Evolutionary conservation across 2,113 vertebrate genomes (phyloP), one percentile per base, ranked within the genome.

Genomic region (Xenopus borealis): DNA sequence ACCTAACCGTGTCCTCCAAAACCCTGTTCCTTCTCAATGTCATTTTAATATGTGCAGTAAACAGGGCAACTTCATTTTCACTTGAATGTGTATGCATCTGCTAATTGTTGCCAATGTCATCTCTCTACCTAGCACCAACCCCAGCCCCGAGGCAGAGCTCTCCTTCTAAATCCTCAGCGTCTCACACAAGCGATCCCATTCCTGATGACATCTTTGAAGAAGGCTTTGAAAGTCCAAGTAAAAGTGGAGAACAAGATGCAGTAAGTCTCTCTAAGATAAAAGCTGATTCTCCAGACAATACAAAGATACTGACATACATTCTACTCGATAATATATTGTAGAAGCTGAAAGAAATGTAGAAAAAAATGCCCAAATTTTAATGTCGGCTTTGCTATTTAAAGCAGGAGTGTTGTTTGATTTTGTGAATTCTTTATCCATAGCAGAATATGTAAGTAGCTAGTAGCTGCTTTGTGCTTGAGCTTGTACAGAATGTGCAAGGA

Each of bases 121-220:
- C 10, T 82, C 67, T 82, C 76, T 79, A 17, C 81, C 71, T 88
- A 98, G 95, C 97, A 71, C 96, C 97, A 78, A 98, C 96, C 66
- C 95, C 96, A 50, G 96, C 95, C 71, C 96, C 95, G 68, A 89
- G 94, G 85, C 93, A 96, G 91, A 94, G 95, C 82, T 95, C 95
- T 79, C 96, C 96, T 59, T 97, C 96, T 27, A 99, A 97, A 88
- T 98, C 96, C 75, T 96, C 95, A 19, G 91, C 91, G 40, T 98
- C 95, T 64, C 95, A 97, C 2, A 91, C 94, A 82, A 98, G 95
- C 61, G 97, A 98, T 83, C 94, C 92, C 46, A 84, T 90, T 82
- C 83, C 95, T 12, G 96, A 98, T 0, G 96, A 98, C 86, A 94
- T 97, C 57, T 98, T 97, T 1, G 95, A 96, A 79, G 96, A 98